Percentiles rank a stretch among this genome's conserved stretches.
These are phyloP conservation scores for Perccottus glenii DNA, from an alignment of 2,113 vertebrate genomes.

Conservation along the genomic window DNA sequence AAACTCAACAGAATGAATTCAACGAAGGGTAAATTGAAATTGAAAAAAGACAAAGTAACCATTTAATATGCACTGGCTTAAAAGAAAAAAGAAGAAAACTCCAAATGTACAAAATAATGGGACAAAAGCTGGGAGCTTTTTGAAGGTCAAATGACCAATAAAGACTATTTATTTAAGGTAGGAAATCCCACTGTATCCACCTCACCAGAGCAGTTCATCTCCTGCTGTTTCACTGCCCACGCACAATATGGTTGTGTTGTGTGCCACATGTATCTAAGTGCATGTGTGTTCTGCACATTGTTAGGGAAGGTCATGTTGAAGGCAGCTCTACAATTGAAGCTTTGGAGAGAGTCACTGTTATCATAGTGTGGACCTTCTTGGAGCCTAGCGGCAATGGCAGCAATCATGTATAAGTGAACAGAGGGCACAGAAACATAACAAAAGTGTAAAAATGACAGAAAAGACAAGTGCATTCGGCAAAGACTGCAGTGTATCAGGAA, in stretches of 20 bases:
- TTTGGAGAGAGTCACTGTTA: conserved; percentile 45
- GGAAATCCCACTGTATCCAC: conserved; percentile 39
- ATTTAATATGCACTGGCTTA: conserved; percentile 6
- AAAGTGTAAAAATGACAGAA: neutral
- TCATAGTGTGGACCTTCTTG: conserved; percentile 27
- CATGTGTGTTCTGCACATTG: conserved; percentile 26
- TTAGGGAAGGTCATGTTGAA: conserved; percentile 63
- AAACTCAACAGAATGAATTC: conserved; percentile 21
- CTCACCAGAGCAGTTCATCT: conserved; percentile 46
- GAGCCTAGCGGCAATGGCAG: conserved; percentile 41
- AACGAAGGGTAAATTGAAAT: conserved; percentile 18
- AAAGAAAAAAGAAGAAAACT: conserved; percentile 5
- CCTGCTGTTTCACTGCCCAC: conserved; percentile 71
- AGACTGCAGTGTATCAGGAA: neutral
- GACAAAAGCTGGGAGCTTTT: conserved; percentile 35
- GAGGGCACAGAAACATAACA: conserved; percentile 19
- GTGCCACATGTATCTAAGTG: neutral
- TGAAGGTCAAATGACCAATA: conserved; percentile 72
- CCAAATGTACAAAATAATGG: conserved; percentile 22
- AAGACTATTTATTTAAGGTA: conserved; percentile 61
- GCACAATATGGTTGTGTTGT: conserved; percentile 42
- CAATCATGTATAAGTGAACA: conserved; percentile 44
- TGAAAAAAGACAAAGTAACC: conserved; percentile 3
- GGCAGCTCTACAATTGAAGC: conserved; percentile 47
- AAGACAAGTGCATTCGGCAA: neutral